Evolutionary conservation across 1,140 invertebrate genomes (phyloP).

Genomic region (Hyles euphorbiae): DNA sequence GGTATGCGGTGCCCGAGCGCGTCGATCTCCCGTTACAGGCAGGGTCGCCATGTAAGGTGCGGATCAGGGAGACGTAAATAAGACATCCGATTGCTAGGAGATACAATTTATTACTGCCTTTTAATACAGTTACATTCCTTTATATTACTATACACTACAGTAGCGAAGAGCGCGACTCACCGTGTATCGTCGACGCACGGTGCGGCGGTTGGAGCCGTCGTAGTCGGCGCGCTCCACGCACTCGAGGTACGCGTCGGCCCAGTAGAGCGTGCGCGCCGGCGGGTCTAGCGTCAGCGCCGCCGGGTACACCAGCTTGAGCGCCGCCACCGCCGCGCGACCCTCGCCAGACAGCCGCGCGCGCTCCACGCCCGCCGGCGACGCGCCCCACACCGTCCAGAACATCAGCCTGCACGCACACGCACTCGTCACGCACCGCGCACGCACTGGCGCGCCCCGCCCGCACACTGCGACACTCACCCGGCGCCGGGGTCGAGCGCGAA

Average conservation of each 20-base stretch:
- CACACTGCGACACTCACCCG: conserved; percentile 70
- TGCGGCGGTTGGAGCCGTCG: conserved; percentile 80
- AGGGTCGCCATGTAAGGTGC: too few relatives aligned
- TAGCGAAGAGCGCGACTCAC: conserved; percentile 49
- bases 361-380: conserved; percentile 78
- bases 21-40: too few relatives aligned
- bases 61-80: too few relatives aligned
- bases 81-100: too few relatives aligned
- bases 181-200: conserved; percentile 77
- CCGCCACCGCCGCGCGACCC: conserved; percentile 55
- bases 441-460: neutral
- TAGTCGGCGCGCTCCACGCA: conserved; percentile 84
- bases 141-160: too few relatives aligned
- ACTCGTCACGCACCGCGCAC: too few relatives aligned
- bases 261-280: conserved; percentile 84
- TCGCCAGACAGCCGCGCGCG: conserved; percentile 79
- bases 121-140: too few relatives aligned
- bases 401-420: conserved; percentile 74
- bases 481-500: conserved; percentile 88
- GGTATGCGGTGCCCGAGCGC: too few relatives aligned
- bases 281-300: conserved; percentile 83
- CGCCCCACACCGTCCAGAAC: conserved; percentile 87
- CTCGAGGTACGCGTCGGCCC: conserved; percentile 87
- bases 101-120: too few relatives aligned
- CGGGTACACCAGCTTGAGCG: conserved; percentile 81